Base-by-base conservation (phyloP, 2,113 vertebrate genomes). In the Brevimyrus niger region DNA sequence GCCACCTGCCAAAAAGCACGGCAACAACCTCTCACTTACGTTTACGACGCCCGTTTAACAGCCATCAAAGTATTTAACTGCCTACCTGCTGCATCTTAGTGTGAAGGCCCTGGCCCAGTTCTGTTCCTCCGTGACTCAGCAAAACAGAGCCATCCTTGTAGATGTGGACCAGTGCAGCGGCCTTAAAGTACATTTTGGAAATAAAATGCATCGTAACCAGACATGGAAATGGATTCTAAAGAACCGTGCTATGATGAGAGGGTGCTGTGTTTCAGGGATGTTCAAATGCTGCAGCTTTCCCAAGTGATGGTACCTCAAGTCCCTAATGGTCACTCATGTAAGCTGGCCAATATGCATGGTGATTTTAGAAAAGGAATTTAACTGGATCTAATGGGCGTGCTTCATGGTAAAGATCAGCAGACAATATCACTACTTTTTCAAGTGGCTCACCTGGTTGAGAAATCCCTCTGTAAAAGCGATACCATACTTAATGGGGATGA, bases 141-240 rank as follows among this genome's bases (percentile, higher is more conserved):
- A 98, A 93, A 76, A 98, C 97, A 1, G 97, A 96, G 0, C 97
- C 97, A 51, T 98, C 98, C 8, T 93, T 92, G 58, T 97, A 98
- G 92, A 97, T 96, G 91, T 97, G 96, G 89, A 97, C 92, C 9
- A 98, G 94, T 89, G 97, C 96, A 0, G 94, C 95, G 3, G 95
- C 96, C 97, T 98, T 88, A 27, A 44, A 27, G 83, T 53, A 90
- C 21, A 47, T 76, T 76, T 27, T 27, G 85, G 27, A 55, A 48
- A 87, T 35, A 53, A 31, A 87, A 53, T 27, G 48, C 2, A 27
- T 48, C 4, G 48, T 87, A 38, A 50, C 13, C 9, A 90, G 19
- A 90, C 17, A 88, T 19, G 61, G 17, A 87, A 21, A 48, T 55
- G 87, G 42, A 46, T 38, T 35, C 69, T 76, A 13, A 35, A 76